phyloP scores from a whole-genome alignment of 2,113 vertebrate genomes.

The Catharus minimus region DNA sequence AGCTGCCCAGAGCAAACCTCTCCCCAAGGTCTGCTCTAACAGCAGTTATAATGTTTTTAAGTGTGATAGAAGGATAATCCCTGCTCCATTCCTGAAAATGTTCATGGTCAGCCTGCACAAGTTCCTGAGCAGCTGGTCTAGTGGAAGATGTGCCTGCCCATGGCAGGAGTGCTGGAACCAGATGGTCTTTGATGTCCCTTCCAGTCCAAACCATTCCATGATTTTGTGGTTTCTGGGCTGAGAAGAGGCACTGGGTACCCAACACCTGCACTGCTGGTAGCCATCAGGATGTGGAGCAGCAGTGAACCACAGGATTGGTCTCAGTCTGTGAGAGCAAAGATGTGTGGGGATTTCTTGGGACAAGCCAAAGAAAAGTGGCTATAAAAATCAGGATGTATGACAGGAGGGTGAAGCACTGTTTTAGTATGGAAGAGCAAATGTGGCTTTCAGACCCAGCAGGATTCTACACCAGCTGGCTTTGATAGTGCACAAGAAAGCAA shows the following conservation, averaged over 20 bases:
- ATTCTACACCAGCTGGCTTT: neutral
- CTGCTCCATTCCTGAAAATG: neutral
- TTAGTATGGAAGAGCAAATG: neutral
- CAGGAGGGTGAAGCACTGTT: neutral
- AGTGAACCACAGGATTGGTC: neutral
- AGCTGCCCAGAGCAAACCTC: neutral
- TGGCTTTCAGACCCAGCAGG: neutral
- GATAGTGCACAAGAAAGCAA: neutral
- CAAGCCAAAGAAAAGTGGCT: neutral
- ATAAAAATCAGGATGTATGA: neutral
- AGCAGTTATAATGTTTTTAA: neutral
- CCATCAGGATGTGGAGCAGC: neutral
- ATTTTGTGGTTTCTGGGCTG: neutral
- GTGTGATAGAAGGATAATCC: neutral
- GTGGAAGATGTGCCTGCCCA: too few relatives aligned
- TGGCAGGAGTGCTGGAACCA: neutral
- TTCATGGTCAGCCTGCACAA: rapidly evolving
- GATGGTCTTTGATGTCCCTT: neutral
- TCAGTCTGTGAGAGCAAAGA: neutral
- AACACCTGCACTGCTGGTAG: neutral
- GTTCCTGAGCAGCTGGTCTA: neutral
- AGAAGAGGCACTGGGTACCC: neutral
- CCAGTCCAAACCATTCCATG: neutral
- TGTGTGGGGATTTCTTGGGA: neutral
- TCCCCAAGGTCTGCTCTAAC: neutral